Base-by-base conservation (phyloP, 2,113 vertebrate species). In the Odocoileus virginianus region DNA sequence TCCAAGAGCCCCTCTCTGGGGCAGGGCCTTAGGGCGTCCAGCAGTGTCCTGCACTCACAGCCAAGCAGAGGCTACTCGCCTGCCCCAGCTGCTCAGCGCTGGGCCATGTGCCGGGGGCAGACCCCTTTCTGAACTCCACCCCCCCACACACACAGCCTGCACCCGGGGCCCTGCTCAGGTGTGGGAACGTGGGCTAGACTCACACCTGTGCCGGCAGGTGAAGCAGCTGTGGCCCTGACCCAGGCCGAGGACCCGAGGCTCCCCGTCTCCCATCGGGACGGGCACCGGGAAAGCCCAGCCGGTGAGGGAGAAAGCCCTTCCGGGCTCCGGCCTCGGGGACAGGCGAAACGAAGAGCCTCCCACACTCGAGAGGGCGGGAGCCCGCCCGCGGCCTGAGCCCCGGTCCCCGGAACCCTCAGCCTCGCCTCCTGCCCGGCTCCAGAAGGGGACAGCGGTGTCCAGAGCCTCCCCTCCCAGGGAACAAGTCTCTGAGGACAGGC, bases 401-500 rank as follows among this genome's bases (percentile, higher is more conserved):
- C 0, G 0, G 2, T 55, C 7, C 0, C 83, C 0, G 5, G 8
- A 12, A 15, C 10, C 14, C 1, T 19, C 12, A 4, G n/a, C n/a
- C 28, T 30, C 10, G 4, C 10, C 85, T 28, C 67, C 58, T 7
- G 6, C 50, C 45, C 1, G 0, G 86, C 45, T 60, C 71, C 16
- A 7, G 28, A 43, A 36, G n/a, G 3, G 55, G 54, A 19, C 30
- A 5, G 15, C 1, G 0, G 58, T 28, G 0, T 15, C 71, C 45
- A 6, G n/a, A 13, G 23, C 15, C 19, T 16, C 16, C 30, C 78
- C 43, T 50, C 28, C 2, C 19, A 2, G 67, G 58, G n/a, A 9
- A 21, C 50, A 30, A 5, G 50, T 27, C 36, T n/a, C 88, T 1
- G 23, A 54, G 50, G 7, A 3, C 2, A 17, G 60, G 10, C 0